Base-by-base conservation (phyloP, 2,113 vertebrate species). In the Vulpes ferrilata region DNA sequence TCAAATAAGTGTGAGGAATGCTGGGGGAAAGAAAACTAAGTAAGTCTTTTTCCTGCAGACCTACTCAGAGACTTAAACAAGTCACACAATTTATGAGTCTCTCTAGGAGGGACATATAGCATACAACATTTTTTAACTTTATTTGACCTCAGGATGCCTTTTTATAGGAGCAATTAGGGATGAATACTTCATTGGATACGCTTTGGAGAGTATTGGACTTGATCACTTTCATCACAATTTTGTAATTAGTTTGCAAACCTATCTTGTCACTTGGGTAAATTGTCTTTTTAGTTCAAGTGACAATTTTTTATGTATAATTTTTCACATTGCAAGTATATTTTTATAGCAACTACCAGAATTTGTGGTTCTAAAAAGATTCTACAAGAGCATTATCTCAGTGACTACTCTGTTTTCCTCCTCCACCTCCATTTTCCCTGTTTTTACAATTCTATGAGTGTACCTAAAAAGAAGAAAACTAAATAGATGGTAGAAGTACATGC, bases 301-400 rank as follows among this genome's bases (percentile, higher is more conserved):
- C 92, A 48, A 0, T 82, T 32, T 71, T 69, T 60, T 88, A 43
- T 53, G 5, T 59, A 11, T 67, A 32, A 60, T 84, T 62, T 84
- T 95, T 78, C 30, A 90, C 11, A 0, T 82, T 85, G 55, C n/a
- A 88, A 93, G 23, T 90, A 4, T 88, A 81, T 94, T 93, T 97
- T 92, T 81, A 43, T 38, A 93, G 35, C 57, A 80, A 91, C 30
- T 79, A 22, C 65, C 84, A 65, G 67, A 96, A 94, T 3, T 19
- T 82, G 48, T 92, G 20, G 5, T 83, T 94, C 13, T 83, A 74
- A 76, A 85, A 79, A 73, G 32, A 80, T 60, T 23, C 30, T 78
- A 25, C 0, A 87, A 87, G 55, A 78, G 2, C 8, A 51, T 96
- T 74, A 23, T 95, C 22, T 91, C 60, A 84, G 71, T 69, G 19